Conservation (phyloP, 1,140 invertebrate genomes). For the Anthonomus grandis region DNA sequence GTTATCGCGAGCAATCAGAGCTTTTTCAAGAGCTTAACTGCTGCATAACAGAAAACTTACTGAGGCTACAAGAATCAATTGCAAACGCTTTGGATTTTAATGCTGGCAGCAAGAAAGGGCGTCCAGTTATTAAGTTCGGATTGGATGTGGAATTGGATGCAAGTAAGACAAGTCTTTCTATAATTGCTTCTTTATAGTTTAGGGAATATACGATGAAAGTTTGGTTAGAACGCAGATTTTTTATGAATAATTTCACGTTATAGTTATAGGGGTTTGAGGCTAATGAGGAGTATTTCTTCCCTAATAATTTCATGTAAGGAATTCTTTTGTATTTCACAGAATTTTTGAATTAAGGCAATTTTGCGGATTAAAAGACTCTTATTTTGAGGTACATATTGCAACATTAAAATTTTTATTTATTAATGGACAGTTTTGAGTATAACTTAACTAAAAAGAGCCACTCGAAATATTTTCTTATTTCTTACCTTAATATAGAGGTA, state of each 20-base stretch:
- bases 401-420: too few relatives aligned
- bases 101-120: conserved; percentile 18
- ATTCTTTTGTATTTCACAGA: too few relatives aligned
- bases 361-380: too few relatives aligned
- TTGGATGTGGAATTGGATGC: conserved; percentile 41
- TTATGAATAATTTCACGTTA: not conserved
- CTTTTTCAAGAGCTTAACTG: conserved; percentile 35
- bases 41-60: conserved; percentile 34
- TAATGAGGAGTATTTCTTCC: too few relatives aligned
- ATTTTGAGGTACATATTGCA: too few relatives aligned
- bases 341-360: too few relatives aligned
- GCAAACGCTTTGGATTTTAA: conserved; percentile 41
- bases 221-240: not conserved
- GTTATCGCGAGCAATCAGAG: conserved; percentile 27
- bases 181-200: not conserved
- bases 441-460: too few relatives aligned
- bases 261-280: too few relatives aligned
- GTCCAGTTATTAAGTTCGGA: conserved; percentile 39
- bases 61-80: conserved; percentile 39
- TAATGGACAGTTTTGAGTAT: too few relatives aligned
- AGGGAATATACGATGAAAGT: not conserved
- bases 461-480: too few relatives aligned
- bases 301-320: too few relatives aligned
- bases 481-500: too few relatives aligned
- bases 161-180: conserved; percentile 29